Percentiles rank a stretch among this genome's conserved stretches.
Conservation (phyloP, 2,113 vertebrate genomes). For the Callipepla californica region DNA sequence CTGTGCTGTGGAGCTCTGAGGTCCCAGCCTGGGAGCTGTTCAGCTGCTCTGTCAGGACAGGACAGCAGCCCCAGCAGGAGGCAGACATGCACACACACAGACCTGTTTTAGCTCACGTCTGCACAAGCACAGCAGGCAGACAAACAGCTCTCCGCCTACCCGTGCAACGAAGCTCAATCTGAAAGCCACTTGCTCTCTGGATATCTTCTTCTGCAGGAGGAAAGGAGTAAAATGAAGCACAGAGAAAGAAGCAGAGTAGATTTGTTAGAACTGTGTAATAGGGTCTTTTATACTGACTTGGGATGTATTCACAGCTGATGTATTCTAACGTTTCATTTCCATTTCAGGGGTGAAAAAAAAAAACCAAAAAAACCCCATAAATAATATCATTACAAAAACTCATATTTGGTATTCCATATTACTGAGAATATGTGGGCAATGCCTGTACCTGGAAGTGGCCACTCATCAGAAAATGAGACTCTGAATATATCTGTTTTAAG, state of each 20-base stretch:
- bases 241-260: not conserved
- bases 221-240: not conserved
- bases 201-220: not conserved
- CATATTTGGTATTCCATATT: not conserved
- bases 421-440: not conserved
- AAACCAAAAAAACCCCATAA: too few relatives aligned
- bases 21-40: not conserved
- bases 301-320: not conserved
- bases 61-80: not conserved
- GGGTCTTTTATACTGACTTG: not conserved
- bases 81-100: too few relatives aligned
- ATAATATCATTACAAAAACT: not conserved
- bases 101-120: not conserved
- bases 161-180: not conserved
- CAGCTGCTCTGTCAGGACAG: not conserved
- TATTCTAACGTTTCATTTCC: not conserved
- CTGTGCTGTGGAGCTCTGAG: too few relatives aligned
- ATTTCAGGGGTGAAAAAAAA: not conserved
- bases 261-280: not conserved
- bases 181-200: not conserved
- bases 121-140: not conserved
- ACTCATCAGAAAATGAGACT: not conserved
- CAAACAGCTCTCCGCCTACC: not conserved
- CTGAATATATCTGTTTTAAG: not conserved
- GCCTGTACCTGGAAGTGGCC: not conserved